Evolutionary conservation across 1,140 invertebrate genomes (phyloP).

Genomic region (Drosophila jambulina): DNA sequence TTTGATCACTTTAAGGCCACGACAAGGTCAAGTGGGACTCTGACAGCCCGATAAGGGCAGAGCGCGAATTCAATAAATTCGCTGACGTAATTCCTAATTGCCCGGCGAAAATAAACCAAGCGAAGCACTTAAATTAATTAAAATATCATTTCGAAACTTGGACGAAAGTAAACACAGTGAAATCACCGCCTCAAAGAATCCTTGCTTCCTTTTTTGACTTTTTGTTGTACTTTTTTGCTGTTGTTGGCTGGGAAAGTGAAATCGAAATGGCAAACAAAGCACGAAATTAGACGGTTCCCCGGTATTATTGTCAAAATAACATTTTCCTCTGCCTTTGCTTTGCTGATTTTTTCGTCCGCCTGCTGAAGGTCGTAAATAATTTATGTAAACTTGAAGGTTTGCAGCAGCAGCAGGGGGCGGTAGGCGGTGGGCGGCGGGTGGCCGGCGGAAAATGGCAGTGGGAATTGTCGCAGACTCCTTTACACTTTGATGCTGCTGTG

Average conservation of each 20-base stretch:
- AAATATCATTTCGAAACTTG: constrained; percentile 58
- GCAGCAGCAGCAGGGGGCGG: neutral
- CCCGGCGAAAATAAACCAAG: constrained; percentile 67
- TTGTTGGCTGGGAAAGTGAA: constrained; percentile 18
- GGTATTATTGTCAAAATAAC: constrained; percentile 73
- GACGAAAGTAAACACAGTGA: constrained; percentile 52
- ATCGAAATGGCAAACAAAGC: constrained; percentile 75
- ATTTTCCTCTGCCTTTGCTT: constrained; percentile 35
- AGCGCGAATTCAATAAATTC: constrained; percentile 65
- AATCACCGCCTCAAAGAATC: constrained; percentile 55
- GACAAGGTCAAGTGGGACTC: constrained; percentile 35
- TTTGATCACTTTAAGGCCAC: constrained; percentile 59
- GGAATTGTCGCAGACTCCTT: constrained; percentile 81
- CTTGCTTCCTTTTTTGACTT: constrained; percentile 26
- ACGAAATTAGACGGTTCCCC: constrained; percentile 60
- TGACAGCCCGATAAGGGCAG: constrained; percentile 48
- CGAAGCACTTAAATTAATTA: constrained; percentile 81
- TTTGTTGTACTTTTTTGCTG: neutral
- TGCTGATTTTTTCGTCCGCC: constrained; percentile 24
- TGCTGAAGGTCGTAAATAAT: constrained; percentile 72
- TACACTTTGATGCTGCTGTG: constrained; percentile 83
- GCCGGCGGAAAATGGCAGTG: constrained; percentile 70
- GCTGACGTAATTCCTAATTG: constrained; percentile 73
- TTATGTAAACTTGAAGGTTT: constrained; percentile 73
- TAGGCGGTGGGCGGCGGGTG: constrained; percentile 8